Evolutionary conservation across 2,797 vertebrate species (phyloP), one percentile per base, ranked within the genome.

Genomic region (Crocidura indochinensis): DNA sequence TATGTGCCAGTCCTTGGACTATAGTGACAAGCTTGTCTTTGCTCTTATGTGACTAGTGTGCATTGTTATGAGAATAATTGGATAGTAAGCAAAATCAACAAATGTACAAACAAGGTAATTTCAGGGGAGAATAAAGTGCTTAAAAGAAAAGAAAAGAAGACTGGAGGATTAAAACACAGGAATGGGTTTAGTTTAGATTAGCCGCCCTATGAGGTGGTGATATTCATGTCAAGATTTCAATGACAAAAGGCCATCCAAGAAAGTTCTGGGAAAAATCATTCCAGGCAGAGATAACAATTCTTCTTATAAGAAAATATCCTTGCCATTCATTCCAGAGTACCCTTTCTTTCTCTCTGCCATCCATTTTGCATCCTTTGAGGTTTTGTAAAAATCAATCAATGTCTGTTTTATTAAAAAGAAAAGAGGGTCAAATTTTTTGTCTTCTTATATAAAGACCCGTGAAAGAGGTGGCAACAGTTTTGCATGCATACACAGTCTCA

Each of bases 31-130:
- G 75, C 62, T 51, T 62, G 19, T n/a, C n/a, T 27, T 26, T 77
- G 44, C 47, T 90, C 38, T 79, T 29, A 10, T 15, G 26, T 38
- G 64, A 89, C 38, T 27, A 69, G n/a, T 3, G 0, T 67, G 24
- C 60, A 22, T 53, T 44, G 38, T 73, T 65, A 69, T 6, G 9
- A n/a, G 26, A 5, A 85, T 46, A 76, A 11, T 9, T 76, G 51
- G 56, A 60, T 17, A 29, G 6, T 69, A 67, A 90, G 38, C 80
- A 64, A 84, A 81, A 69, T 90, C 84, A 87, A 73, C 71, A 68
- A 75, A 91, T 47, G 92, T n/a, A n/a, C 69, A 51, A 88, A 51
- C 68, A 53, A 87, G n/a, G 22, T 79, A 24, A 87, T 76, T 87
- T 84, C 74, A 84, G 83, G 82, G 56, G 14, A 77, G 44, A 62